Percentiles rank a stretch among this genome's conserved stretches.
phyloP scores from a whole-genome alignment of 2,888 invertebrate species.

The Galerucella nymphaeae region DNA sequence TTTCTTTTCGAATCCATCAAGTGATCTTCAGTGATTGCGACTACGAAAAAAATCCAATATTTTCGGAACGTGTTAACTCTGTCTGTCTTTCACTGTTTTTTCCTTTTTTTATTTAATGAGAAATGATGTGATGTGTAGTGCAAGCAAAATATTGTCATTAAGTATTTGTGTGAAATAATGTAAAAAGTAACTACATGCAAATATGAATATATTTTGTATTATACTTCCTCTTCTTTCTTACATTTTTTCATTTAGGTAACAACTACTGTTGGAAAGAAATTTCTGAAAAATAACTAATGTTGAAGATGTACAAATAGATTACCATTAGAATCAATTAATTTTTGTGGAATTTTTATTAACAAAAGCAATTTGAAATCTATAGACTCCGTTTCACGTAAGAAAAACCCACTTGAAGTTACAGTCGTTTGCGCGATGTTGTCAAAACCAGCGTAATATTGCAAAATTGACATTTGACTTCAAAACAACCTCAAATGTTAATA shows the following conservation, averaged over 20 bases:
- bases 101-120: conserved; percentile 43
- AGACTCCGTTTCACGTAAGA: too few relatives aligned
- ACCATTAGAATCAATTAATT: too few relatives aligned
- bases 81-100: conserved; percentile 56
- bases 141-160: conserved; percentile 43
- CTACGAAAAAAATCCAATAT: conserved; percentile 22
- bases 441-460: too few relatives aligned
- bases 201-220: conserved; percentile 16
- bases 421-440: too few relatives aligned
- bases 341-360: too few relatives aligned
- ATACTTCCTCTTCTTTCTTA: conserved; percentile 13
- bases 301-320: too few relatives aligned
- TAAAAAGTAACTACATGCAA: conserved; percentile 33
- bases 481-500: too few relatives aligned
- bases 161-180: conserved; percentile 29
- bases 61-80: conserved; percentile 49
- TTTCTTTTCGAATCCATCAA: neutral
- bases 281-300: neutral
- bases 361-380: too few relatives aligned
- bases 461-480: too few relatives aligned
- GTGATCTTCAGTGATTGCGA: neutral
- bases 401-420: too few relatives aligned
- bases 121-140: conserved; percentile 45
- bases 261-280: conserved; percentile 6
- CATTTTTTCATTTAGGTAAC: neutral